These are phyloP conservation scores for Bolinopsis microptera DNA, from an alignment of 37 sponge, comb jelly and placozoan species.

Conservation along the genomic window DNA sequence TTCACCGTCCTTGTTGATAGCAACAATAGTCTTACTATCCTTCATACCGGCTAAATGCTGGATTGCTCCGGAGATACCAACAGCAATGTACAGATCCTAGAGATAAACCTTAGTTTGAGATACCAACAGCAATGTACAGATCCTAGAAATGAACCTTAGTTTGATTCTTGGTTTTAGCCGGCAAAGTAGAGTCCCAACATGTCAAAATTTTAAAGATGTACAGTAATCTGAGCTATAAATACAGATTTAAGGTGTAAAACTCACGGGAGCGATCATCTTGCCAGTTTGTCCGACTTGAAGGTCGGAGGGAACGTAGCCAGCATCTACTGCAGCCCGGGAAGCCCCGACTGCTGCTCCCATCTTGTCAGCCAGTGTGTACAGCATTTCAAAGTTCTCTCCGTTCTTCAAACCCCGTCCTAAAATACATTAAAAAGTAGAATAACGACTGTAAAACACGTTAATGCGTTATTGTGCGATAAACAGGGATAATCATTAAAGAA, in stretches of 20 bases:
- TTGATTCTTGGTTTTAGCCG: no score
- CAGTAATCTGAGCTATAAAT: no score
- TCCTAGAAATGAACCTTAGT: no score
- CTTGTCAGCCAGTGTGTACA: conserved; percentile 95
- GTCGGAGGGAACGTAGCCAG: conserved; percentile 97
- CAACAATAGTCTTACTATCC: conserved; percentile 99
- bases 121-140: conserved; percentile 98
- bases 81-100: conserved; percentile 97
- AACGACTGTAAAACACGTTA: no score
- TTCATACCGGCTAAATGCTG: conserved; percentile 99
- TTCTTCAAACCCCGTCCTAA: conserved; percentile 95
- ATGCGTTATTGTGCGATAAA: no score
- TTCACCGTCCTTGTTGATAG: conserved; percentile 97
- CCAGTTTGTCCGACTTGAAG: conserved; percentile 99
- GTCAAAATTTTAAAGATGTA: no score
- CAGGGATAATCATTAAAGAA: neutral
- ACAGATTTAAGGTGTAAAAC: conserved; percentile 65
- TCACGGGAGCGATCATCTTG: conserved; percentile 98
- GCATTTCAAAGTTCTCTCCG: conserved; percentile 95
- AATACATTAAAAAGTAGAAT: no score
- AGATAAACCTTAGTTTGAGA: no score
- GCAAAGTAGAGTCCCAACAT: no score
- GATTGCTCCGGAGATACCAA: conserved; percentile 99
- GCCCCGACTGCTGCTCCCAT: conserved; percentile 98
- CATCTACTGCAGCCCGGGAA: conserved; percentile 98